Evolutionary conservation across 2,888 invertebrate species (phyloP).

Genomic region (Ennomos quercinarius): DNA sequence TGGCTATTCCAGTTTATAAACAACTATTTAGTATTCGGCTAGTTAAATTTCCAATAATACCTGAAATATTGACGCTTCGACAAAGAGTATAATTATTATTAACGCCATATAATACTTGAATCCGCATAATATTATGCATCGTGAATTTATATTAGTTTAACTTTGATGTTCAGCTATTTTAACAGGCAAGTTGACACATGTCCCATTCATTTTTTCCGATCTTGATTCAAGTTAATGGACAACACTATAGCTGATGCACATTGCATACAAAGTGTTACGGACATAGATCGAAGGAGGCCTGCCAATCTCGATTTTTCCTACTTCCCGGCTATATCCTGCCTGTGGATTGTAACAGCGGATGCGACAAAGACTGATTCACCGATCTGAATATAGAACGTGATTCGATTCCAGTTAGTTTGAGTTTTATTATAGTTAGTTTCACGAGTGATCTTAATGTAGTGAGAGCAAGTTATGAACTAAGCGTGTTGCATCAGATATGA

Average conservation of each 20-base stretch:
- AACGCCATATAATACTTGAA: too few species aligned
- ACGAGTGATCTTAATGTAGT: constrained; percentile 4
- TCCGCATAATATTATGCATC: too few species aligned
- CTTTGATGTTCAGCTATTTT: too few species aligned
- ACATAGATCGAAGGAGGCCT: constrained; percentile 48
- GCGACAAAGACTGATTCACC: constrained; percentile 62
- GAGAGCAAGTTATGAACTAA: background rate
- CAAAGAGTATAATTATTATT: too few species aligned
- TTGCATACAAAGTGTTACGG: constrained; percentile 70
- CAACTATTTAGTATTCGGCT: too few species aligned
- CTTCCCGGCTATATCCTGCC: constrained; percentile 54
- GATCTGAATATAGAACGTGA: constrained; percentile 41
- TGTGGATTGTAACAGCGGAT: constrained; percentile 50
- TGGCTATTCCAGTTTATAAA: background rate
- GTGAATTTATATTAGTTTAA: too few species aligned
- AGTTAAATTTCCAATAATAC: too few species aligned
- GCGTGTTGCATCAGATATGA: background rate
- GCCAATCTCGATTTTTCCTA: constrained; percentile 69
- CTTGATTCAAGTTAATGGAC: background rate
- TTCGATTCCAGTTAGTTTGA: constrained; percentile 33
- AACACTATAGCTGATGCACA: constrained; percentile 56
- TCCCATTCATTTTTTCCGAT: background rate
- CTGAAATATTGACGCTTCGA: too few species aligned
- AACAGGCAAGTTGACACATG: too few species aligned
- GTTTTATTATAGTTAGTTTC: constrained; percentile 27